Base-by-base conservation (phyloP, 2,797 vertebrate species). In the Botia almorhae region DNA sequence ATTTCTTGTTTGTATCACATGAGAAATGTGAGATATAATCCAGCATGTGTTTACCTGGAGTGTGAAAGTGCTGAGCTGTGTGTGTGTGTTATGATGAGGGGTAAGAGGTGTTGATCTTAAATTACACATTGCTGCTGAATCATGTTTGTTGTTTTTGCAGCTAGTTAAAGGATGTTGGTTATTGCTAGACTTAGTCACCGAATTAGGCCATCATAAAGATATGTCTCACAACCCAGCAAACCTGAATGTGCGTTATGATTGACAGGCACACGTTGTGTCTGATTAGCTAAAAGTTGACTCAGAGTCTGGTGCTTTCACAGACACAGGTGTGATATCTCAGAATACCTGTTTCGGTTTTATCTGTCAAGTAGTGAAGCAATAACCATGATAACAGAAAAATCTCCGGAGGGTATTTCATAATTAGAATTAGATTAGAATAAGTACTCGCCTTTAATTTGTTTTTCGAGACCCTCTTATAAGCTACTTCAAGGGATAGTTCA, bases 61-160 rank as follows among this genome's bases (percentile, higher is more conserved):
- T 61, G 33, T 65, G 17, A 46, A 46, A 46, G 43, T 46, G 43
- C n/a, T 29, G 19, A 43, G 21, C 2, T 23, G 13, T 56, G 50
- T 65, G 74, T 63, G 4, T 55, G 53, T 79, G 21, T 58, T 26
- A 58, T 81, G 55, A 23, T 77, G 17, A 7, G 10, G 7, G n/a
- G 56, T 77, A 61, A 72, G 55, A 61, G 17, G 17, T 26, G 68
- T 7, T 80, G 83, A 64, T 48, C 83, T 81, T 82, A 87, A 87
- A 89, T 90, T 87, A 91, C 79, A 67, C 71, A 50, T 14, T 82
- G 87, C 83, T 89, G 85, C 87, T 85, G 81, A 83, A 81, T 75
- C 82, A 51, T 58, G 51, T 29, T 74, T 80, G 60, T 73, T 67
- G 69, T 80, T 74, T 64, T 68, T 72, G 19, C 12, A 56, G 36